phyloP scores from a whole-genome alignment of 2,888 invertebrate species.

The Amphipoea oculea region DNA sequence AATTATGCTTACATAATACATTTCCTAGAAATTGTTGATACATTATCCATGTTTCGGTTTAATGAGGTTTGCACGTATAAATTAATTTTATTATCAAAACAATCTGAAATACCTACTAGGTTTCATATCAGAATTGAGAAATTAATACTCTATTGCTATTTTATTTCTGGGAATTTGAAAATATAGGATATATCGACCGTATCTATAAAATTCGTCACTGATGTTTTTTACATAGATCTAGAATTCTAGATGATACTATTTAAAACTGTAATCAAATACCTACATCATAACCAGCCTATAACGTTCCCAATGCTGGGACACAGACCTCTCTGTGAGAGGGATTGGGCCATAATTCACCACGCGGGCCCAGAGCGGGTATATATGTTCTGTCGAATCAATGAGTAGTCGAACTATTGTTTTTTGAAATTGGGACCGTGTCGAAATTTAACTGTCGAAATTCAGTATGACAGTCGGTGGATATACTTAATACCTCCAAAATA shows the following conservation, averaged over 20 bases:
- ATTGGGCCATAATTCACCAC: too few species aligned
- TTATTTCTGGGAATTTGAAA: background rate
- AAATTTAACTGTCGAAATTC: too few species aligned
- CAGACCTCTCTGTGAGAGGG: too few species aligned
- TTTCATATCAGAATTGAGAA: background rate
- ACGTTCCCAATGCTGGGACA: too few species aligned
- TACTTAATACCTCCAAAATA: background rate
- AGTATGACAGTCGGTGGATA: too few species aligned
- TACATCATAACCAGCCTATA: background rate
- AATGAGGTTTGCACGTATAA: background rate
- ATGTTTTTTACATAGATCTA: background rate
- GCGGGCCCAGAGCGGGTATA: too few species aligned
- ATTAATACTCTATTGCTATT: background rate
- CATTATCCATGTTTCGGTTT: background rate
- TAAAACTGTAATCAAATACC: background rate
- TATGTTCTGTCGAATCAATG: too few species aligned
- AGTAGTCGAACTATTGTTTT: too few species aligned
- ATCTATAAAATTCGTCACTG: background rate
- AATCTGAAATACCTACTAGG: background rate
- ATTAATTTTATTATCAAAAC: background rate
- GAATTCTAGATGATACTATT: background rate
- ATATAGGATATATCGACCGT: background rate
- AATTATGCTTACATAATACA: background rate
- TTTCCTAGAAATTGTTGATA: conserved; percentile 1
- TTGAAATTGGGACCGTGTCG: too few species aligned